Percentiles rank a stretch among this genome's conserved stretches.
phyloP scores from a whole-genome alignment of 2,113 vertebrate species.

The Perca fluviatilis region DNA sequence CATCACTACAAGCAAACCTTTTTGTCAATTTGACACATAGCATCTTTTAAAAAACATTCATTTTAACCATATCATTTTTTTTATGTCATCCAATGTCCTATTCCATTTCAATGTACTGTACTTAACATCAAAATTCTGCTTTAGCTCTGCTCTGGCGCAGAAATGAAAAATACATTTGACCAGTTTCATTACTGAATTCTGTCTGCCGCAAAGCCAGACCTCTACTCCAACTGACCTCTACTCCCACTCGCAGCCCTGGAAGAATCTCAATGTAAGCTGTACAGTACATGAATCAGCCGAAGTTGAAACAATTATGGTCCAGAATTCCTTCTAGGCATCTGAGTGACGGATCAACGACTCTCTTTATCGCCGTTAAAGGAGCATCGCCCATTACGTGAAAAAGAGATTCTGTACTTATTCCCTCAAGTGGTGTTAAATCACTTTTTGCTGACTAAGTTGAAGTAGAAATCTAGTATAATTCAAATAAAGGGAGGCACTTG shows the following conservation, averaged over 20 bases:
- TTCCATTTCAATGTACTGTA: not conserved
- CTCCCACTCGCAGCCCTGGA: constrained; percentile 26
- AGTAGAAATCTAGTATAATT: constrained; percentile 40
- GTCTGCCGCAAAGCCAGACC: constrained; percentile 27
- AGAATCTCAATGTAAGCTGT: constrained; percentile 17
- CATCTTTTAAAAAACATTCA: not conserved
- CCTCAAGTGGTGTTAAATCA: constrained; percentile 48
- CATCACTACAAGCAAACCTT: too few species aligned
- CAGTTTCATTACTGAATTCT: constrained; percentile 44
- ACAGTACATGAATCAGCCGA: constrained; percentile 41
- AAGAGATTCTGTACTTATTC: constrained; percentile 22
- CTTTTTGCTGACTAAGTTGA: constrained; percentile 35
- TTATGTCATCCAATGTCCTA: not conserved
- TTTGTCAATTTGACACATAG: not conserved
- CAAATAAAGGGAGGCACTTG: constrained; percentile 26
- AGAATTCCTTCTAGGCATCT: constrained; percentile 51
- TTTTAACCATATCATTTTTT: not conserved
- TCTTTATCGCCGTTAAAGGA: constrained; percentile 45
- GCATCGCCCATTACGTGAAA: constrained; percentile 35
- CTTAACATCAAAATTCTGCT: constrained; percentile 14
- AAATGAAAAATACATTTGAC: constrained; percentile 49
- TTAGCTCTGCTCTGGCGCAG: constrained; percentile 6
- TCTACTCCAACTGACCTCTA: constrained; percentile 10
- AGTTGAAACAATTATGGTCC: constrained; percentile 53
- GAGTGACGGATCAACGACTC: constrained; percentile 53